Evolutionary conservation across 2,797 vertebrate genomes (phyloP).

Genomic region (Hypotaenidia okinawae): DNA sequence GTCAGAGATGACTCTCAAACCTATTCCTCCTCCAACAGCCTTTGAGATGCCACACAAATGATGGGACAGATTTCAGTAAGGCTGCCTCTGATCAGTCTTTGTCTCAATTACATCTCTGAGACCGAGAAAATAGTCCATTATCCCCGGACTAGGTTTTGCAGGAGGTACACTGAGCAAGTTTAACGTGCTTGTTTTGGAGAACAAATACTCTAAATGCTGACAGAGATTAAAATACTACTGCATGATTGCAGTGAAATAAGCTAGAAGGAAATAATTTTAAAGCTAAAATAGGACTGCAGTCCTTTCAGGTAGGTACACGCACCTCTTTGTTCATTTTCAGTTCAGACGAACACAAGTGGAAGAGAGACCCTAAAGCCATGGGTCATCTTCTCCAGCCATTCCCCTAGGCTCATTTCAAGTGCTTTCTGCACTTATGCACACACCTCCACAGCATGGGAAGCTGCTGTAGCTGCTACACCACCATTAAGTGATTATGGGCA

Average conservation of each 20-base stretch:
- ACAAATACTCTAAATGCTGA: not conserved
- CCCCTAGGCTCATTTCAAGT: not conserved
- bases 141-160: not conserved
- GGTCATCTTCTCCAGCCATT: not conserved
- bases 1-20: not conserved
- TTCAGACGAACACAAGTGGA: not conserved
- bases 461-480: not conserved
- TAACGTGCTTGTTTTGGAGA: not conserved
- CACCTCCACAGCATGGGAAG: fast-evolving
- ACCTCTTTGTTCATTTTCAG: not conserved
- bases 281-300: not conserved
- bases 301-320: not conserved
- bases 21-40: not conserved
- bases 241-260: fast-evolving
- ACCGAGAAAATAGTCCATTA: not conserved
- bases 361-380: fast-evolving
- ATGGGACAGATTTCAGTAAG: not conserved
- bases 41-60: fast-evolving
- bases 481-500: not conserved
- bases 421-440: not conserved
- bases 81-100: not conserved
- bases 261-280: not conserved
- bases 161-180: not conserved
- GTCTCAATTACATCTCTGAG: not conserved
- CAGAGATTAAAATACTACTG: not conserved